phyloP scores from a whole-genome alignment of 2,888 invertebrate genomes.

The Volucella inanis region DNA sequence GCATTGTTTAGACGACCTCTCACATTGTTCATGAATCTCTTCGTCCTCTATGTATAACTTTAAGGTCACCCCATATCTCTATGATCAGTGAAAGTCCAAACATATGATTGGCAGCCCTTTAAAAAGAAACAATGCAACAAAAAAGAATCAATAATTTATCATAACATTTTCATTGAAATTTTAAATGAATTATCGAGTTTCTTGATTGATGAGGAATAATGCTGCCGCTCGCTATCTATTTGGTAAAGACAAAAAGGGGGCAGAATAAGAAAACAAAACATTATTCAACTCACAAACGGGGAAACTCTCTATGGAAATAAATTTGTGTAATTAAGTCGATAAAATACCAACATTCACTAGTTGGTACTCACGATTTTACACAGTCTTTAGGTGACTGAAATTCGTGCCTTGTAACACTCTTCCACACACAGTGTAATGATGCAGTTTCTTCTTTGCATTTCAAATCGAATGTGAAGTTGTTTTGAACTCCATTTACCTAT shows the following conservation, averaged over 20 bases:
- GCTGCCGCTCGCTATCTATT: neutral
- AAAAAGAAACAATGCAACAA: neutral
- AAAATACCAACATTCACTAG: conserved; percentile 51
- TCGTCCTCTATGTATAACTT: neutral
- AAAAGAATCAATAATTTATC: conserved; percentile 2
- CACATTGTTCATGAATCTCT: too few species aligned
- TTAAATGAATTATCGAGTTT: conserved; percentile 23
- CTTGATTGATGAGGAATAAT: conserved; percentile 15
- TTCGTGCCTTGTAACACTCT: conserved; percentile 55
- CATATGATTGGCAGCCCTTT: neutral
- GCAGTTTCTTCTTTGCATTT: too few species aligned
- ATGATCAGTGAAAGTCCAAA: conserved; percentile 22
- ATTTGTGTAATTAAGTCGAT: conserved; percentile 53
- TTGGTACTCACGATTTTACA: conserved; percentile 55
- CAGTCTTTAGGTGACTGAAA: conserved; percentile 49
- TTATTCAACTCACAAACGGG: too few species aligned
- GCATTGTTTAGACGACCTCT: too few species aligned
- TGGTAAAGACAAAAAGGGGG: neutral
- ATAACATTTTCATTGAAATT: conserved; percentile 1
- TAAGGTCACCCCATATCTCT: neutral
- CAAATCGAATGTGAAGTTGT: too few species aligned
- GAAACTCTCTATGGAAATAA: neutral
- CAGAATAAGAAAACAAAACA: too few species aligned
- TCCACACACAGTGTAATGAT: too few species aligned
- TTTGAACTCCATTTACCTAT: too few species aligned